phyloP scores from a whole-genome alignment of 2,113 vertebrate species.

The Ariopsis seemanni region DNA sequence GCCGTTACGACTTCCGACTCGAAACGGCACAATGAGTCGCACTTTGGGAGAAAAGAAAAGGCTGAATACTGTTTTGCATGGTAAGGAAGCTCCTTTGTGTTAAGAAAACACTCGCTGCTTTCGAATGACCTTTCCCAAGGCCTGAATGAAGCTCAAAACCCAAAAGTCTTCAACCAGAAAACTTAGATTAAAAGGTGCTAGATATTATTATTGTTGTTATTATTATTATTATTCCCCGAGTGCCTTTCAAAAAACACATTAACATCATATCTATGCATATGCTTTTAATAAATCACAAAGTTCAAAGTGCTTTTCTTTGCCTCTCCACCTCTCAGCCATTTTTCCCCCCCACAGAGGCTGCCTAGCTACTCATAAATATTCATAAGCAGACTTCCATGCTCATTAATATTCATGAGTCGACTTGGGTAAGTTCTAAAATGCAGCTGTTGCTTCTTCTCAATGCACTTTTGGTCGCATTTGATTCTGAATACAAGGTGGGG shows the following conservation, averaged over 20 bases:
- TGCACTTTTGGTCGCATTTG: not conserved
- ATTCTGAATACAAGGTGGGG: not conserved
- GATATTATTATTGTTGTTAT: not conserved
- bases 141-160: not conserved
- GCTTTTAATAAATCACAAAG: no score
- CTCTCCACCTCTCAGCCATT: not conserved
- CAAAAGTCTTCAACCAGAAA: not conserved
- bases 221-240: not conserved
- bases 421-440: not conserved
- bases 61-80: slow-evolving; percentile 4
- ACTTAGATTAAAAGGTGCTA: not conserved
- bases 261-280: no score
- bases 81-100: slow-evolving; percentile 19
- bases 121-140: slow-evolving; percentile 41
- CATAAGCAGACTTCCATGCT: not conserved
- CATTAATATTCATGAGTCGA: slow-evolving; percentile 2
- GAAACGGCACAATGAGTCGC: not conserved
- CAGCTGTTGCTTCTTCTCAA: not conserved
- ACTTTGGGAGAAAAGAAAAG: not conserved
- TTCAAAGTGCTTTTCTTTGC: not conserved
- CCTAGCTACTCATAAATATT: slow-evolving; percentile 13
- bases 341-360: no score
- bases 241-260: no score
- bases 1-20: not conserved
- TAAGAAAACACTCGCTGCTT: not conserved